Percentiles rank a stretch among this genome's conserved stretches.
Conservation (phyloP, 2,888 invertebrate genomes). For the Dolichomitus sp. region DNA sequence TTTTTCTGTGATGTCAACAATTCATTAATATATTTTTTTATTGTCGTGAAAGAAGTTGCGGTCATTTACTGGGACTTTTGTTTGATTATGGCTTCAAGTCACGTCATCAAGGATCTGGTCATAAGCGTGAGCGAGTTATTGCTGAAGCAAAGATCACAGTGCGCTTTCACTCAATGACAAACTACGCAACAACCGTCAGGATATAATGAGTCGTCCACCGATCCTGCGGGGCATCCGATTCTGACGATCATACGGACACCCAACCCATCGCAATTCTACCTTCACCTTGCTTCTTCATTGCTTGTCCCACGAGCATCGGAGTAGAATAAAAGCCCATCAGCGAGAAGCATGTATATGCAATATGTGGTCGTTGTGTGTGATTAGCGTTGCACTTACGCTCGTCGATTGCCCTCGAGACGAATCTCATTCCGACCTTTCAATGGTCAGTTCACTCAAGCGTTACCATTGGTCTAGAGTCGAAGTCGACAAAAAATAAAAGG, state of each 20-base stretch:
- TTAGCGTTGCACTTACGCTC: slow-evolving; percentile 18
- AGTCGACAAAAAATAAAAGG: slow-evolving; percentile 32
- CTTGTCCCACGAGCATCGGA: slow-evolving; percentile 14
- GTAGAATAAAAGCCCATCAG: slow-evolving; percentile 31
- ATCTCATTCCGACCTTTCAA: slow-evolving; percentile 3
- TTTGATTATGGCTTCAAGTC: background rate
- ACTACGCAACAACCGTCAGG: slow-evolving; percentile 17
- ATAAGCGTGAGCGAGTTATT: slow-evolving; percentile 6
- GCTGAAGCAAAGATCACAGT: background rate
- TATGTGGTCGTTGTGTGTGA: slow-evolving; percentile 10
- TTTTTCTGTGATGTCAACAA: background rate
- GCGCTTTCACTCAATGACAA: slow-evolving; percentile 21
- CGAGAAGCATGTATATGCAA: background rate
- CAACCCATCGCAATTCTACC: slow-evolving; percentile 8
- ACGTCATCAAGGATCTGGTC: slow-evolving; percentile 9
- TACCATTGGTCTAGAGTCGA: background rate
- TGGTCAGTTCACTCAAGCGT: background rate
- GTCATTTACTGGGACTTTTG: background rate
- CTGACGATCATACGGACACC: background rate
- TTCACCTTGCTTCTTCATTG: background rate
- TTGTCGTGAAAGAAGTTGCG: background rate
- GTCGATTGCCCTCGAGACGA: slow-evolving; percentile 20
- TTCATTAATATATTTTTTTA: background rate
- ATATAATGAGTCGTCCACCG: slow-evolving; percentile 32
- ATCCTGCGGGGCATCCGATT: slow-evolving; percentile 37